Conservation (phyloP, 2,113 vertebrate genomes). For the Paracanthobrama guichenoti region DNA sequence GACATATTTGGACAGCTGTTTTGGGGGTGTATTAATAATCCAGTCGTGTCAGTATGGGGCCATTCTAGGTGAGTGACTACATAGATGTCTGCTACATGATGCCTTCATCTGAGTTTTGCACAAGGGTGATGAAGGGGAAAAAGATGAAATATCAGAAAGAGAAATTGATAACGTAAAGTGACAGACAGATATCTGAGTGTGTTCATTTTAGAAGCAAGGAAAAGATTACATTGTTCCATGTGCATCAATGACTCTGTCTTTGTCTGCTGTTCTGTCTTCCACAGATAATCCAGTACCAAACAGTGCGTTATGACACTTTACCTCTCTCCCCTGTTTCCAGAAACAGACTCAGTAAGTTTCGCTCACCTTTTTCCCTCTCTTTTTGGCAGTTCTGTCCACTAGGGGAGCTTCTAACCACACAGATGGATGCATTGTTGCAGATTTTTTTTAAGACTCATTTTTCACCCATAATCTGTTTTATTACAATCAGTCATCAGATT, state of each 20-base stretch:
- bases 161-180: not conserved
- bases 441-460: not conserved
- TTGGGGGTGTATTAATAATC: conserved; percentile 46
- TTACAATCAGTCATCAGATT: not conserved
- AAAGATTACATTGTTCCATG: not conserved
- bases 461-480: not conserved
- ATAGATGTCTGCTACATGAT: not conserved
- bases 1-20: conserved; percentile 49
- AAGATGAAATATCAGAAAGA: not conserved
- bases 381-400: not conserved
- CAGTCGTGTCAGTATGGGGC: conserved; percentile 6
- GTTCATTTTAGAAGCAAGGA: not conserved
- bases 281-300: conserved; percentile 83
- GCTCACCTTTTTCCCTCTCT: not conserved
- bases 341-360: conserved; percentile 77
- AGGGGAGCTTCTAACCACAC: conserved; percentile 1
- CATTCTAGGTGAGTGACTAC: not conserved
- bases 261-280: conserved; percentile 14
- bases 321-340: conserved; percentile 79
- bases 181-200: not conserved
- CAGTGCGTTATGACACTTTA: conserved; percentile 80
- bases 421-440: not conserved
- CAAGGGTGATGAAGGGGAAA: not conserved
- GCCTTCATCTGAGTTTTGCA: not conserved
- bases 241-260: not conserved